These are phyloP conservation scores for Uria aalge DNA, from an alignment of 2,113 vertebrate genomes.

Conservation along the genomic window DNA sequence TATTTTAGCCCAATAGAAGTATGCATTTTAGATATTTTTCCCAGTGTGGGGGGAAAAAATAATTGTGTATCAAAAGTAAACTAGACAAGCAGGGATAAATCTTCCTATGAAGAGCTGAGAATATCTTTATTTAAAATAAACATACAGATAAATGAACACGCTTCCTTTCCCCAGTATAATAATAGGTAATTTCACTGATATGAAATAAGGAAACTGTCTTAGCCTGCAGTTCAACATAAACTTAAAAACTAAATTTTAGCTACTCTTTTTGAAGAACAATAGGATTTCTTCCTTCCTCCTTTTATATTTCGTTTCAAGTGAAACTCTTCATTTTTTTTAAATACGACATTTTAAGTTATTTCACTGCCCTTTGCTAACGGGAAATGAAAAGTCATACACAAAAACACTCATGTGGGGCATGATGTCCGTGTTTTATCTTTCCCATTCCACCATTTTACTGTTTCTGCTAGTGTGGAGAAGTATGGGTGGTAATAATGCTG, in stretches of 20 bases:
- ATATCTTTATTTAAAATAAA: not conserved
- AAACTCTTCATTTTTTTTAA: slow-evolving; percentile 14
- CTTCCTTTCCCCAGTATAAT: not conserved
- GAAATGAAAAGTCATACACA: not conserved
- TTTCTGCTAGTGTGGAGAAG: not conserved
- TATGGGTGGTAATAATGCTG: not conserved
- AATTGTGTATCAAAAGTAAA: not conserved
- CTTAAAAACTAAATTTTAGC: not conserved
- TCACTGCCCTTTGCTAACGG: not conserved
- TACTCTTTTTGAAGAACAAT: not conserved
- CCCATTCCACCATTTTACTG: not conserved
- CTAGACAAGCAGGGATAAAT: not conserved
- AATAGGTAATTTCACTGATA: not conserved
- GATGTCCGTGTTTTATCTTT: not conserved
- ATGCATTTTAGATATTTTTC: not conserved
- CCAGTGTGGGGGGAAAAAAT: not conserved
- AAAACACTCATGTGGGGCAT: not conserved
- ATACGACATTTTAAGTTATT: not conserved
- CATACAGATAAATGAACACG: not conserved
- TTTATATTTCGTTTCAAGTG: not conserved
- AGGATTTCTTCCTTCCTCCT: not conserved
- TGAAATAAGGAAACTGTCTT: not conserved
- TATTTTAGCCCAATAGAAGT: not conserved
- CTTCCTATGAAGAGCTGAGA: not conserved
- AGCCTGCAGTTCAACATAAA: not conserved